Evolutionary conservation across 2,113 vertebrate species (phyloP).

Genomic region (Pongo pygmaeus): DNA sequence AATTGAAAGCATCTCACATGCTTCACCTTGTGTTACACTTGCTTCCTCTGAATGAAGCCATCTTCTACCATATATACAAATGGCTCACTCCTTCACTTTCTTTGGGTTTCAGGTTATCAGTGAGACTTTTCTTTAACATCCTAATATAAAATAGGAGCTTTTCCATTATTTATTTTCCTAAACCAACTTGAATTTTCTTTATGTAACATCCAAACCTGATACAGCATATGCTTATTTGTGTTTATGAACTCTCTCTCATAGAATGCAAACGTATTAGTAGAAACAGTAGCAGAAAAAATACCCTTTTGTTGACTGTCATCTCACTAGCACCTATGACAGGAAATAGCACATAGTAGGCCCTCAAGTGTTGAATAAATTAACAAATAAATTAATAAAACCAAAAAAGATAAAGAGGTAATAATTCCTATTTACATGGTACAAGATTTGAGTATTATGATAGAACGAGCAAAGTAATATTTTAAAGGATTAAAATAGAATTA

Average conservation of each 20-base stretch:
- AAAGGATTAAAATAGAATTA: background rate
- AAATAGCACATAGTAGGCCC: background rate
- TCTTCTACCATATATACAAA: background rate
- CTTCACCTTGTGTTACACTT: background rate
- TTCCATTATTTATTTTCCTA: background rate
- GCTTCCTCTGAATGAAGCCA: background rate
- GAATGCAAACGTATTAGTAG: background rate
- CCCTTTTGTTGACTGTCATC: background rate
- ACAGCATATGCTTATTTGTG: background rate
- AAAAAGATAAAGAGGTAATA: background rate
- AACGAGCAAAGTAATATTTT: background rate
- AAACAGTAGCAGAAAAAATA: background rate
- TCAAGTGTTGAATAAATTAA: background rate
- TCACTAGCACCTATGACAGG: background rate
- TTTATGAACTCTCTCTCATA: background rate
- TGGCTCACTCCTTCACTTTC: background rate
- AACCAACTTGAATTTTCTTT: background rate
- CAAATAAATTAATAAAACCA: background rate
- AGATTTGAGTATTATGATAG: background rate
- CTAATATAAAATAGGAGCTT: background rate
- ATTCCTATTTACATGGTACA: background rate
- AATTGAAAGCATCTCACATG: background rate
- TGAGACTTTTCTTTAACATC: background rate
- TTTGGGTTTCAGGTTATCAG: background rate
- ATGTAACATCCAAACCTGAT: background rate